These are phyloP conservation scores for Pantherophis alleghaniensis DNA, from an alignment of 2,797 vertebrate species.

Conservation along the genomic window DNA sequence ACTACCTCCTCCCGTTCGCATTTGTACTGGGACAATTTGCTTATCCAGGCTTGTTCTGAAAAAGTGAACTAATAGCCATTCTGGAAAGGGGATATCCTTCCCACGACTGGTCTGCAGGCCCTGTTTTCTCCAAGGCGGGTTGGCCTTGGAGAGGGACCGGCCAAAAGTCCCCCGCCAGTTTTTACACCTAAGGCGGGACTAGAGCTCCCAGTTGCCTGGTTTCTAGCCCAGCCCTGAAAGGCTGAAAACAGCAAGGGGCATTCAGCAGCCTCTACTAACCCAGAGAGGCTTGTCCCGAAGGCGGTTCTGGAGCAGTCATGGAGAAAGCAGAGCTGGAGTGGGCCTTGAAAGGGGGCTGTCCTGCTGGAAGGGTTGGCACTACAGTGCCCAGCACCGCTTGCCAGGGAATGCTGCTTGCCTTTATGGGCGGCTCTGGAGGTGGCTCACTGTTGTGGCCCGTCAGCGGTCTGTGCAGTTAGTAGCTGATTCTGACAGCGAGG, in stretches of 20 bases:
- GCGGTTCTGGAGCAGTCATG: background rate
- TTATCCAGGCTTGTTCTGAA: too few species aligned
- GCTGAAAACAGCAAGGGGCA: accelerated
- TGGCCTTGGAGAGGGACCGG: background rate
- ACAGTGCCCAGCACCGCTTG: too few species aligned
- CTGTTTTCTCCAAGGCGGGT: background rate
- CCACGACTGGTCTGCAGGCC: too few species aligned
- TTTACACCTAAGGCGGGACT: background rate
- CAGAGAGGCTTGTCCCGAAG: background rate
- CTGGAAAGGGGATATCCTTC: too few species aligned
- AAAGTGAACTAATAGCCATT: too few species aligned
- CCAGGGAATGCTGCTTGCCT: background rate
- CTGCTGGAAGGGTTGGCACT: background rate
- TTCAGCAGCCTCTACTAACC: background rate
- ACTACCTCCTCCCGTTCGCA: too few species aligned
- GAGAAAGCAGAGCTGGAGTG: background rate
- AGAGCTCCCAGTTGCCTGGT: too few species aligned
- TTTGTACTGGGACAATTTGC: too few species aligned
- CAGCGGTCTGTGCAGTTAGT: too few species aligned
- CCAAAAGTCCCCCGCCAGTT: background rate
- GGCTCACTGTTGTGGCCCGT: background rate
- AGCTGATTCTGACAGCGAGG: too few species aligned
- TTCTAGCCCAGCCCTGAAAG: background rate
- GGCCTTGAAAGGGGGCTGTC: background rate
- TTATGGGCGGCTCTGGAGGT: background rate